Conservation (phyloP, 2,888 invertebrate genomes). For the Empis livida region DNA sequence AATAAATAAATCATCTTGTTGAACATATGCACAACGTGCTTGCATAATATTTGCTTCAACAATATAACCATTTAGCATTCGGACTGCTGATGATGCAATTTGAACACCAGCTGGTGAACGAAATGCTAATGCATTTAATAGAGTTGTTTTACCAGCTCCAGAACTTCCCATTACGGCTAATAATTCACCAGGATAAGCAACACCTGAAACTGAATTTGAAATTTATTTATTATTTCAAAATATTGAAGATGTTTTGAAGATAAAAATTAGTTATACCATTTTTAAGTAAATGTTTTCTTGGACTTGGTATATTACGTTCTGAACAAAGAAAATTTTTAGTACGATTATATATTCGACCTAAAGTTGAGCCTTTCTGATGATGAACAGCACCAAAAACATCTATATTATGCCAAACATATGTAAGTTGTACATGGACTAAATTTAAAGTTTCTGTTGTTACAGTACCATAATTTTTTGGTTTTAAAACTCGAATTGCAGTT, state of each 20-base stretch:
- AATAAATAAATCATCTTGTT: constrained; percentile 88
- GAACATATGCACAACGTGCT: constrained; percentile 78
- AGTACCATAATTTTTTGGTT: constrained; percentile 27
- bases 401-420: constrained; percentile 67
- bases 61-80: constrained; percentile 62
- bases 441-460: constrained; percentile 10
- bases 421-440: constrained; percentile 35
- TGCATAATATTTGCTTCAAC: constrained; percentile 58
- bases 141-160: constrained; percentile 90
- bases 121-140: constrained; percentile 79
- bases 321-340: constrained; percentile 34
- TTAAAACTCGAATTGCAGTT: background rate
- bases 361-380: constrained; percentile 33
- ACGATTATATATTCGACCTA: constrained; percentile 36
- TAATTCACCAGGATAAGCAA: constrained; percentile 74
- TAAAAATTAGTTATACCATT: constrained; percentile 42
- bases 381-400: constrained; percentile 59
- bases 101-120: constrained; percentile 58
- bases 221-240: background rate
- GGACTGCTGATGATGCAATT: constrained; percentile 41
- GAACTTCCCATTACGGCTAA: constrained; percentile 81
- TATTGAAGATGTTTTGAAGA: background rate
- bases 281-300: constrained; percentile 58
- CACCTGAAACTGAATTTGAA: constrained; percentile 52
- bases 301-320: constrained; percentile 30